phyloP scores from a whole-genome alignment of 2,113 vertebrate species.

The Lepisosteus osseus region DNA sequence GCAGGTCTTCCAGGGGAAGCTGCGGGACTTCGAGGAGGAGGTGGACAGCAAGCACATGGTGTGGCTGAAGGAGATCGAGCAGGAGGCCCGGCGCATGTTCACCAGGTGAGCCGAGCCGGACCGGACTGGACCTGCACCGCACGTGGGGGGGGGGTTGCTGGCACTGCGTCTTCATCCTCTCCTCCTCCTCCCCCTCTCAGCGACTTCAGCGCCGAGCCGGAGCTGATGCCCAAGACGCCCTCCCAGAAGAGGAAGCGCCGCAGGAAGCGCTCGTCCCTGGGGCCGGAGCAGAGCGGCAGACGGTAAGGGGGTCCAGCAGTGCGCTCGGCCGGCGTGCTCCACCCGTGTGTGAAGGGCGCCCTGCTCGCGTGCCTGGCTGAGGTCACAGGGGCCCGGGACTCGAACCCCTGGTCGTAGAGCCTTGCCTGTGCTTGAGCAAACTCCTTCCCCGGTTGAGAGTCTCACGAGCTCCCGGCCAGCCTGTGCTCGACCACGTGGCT shows the following conservation, averaged over 20 bases:
- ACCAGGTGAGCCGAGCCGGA: conserved; percentile 59
- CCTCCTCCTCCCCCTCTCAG: conserved; percentile 45
- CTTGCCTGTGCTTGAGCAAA: too few species aligned
- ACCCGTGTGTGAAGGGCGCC: too few species aligned
- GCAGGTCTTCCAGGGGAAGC: conserved; percentile 62
- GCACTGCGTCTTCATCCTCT: background rate
- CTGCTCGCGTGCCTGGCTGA: too few species aligned
- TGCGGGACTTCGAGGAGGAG: conserved; percentile 63
- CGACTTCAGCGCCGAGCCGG: conserved; percentile 76
- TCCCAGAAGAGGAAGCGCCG: conserved; percentile 85
- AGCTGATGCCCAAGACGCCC: conserved; percentile 93
- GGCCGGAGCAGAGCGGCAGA: conserved; percentile 61
- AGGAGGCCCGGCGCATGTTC: conserved; percentile 83
- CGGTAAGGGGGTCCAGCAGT: conserved; percentile 54
- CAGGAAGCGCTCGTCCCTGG: conserved; percentile 66
- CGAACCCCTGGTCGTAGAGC: background rate
- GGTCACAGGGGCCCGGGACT: too few species aligned
- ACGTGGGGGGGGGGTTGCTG: background rate
- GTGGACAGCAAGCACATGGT: conserved; percentile 75
- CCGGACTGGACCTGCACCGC: background rate
- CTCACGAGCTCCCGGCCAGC: too few species aligned
- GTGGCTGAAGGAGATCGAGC: conserved; percentile 85
- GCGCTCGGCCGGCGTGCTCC: too few species aligned
- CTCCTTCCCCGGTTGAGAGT: too few species aligned
- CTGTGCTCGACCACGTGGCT: too few species aligned